Percentiles rank a stretch among this genome's conserved stretches.
These are phyloP conservation scores for Drosophila sordidula DNA, from an alignment of 2,888 invertebrate species.

Conservation along the genomic window DNA sequence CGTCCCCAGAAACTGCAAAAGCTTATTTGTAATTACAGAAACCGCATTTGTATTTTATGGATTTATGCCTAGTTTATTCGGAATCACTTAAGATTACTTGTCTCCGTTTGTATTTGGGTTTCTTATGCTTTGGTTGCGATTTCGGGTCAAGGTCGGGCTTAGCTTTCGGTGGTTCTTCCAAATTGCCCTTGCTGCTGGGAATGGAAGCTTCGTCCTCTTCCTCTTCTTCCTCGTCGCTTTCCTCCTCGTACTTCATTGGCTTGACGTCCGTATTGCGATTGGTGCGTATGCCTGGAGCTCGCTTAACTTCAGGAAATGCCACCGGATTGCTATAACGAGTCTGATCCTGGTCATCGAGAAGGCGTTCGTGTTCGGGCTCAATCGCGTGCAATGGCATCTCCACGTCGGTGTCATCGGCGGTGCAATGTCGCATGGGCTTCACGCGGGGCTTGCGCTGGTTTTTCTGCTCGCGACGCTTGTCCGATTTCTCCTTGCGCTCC, in stretches of 20 bases:
- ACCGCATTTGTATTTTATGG: conserved; percentile 14
- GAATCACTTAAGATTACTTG: conserved; percentile 1
- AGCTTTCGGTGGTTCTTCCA: neutral
- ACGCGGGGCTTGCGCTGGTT: conserved; percentile 13
- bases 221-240: neutral
- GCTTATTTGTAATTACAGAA: conserved; percentile 7
- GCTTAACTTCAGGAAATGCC: neutral
- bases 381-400: neutral
- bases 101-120: neutral
- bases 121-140: neutral
- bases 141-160: neutral
- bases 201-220: neutral
- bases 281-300: conserved; percentile 20
- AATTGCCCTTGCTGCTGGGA: neutral
- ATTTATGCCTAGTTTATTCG: conserved; percentile 8
- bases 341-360: neutral
- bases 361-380: neutral
- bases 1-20: neutral
- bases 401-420: conserved; percentile 37
- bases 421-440: conserved; percentile 34
- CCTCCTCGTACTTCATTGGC: conserved; percentile 2
- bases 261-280: conserved; percentile 30
- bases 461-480: conserved; percentile 29
- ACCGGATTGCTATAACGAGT: neutral
- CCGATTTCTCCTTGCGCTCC: conserved; percentile 24